Base-by-base conservation (phyloP, 2,888 invertebrate genomes). In the Heliconius ismenius region DNA sequence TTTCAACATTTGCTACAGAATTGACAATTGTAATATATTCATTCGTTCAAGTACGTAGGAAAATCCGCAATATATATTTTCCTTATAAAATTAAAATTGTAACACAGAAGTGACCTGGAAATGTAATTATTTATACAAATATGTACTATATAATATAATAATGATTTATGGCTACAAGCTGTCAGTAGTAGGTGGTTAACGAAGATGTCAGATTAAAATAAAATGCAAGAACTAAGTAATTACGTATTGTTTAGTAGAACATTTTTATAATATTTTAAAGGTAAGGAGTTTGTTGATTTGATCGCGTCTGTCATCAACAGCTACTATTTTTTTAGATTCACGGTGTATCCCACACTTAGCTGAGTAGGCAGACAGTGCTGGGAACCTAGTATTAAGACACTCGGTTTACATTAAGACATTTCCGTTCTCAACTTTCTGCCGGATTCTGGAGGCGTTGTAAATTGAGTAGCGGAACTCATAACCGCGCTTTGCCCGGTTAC, bases 41-140 rank as follows among this genome's bases (percentile, higher is more conserved):
- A n/a, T 58, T n/a, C 21, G 49, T 49, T 49, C 49, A 32, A 7
- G 32, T 32, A 54, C 7, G 9, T 24, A 36, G 15, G 39, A 24
- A 43, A 24, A 67, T 65, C 67, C 24, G 13, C 39, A 24, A 67
- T 39, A 24, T 9, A 67, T 39, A 24, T 67, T 67, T 67, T 43
- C 67, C 67, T 43, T 67, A 39, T 67, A 67, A 67, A 39, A 67
- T 24, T 67, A 43, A 67, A 67, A 67, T 67, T 15, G 15, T 67
- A 24, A 39, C 67, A 24, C 15, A 67, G 24, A 43, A 24, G 13
- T 67, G 39, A 39, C 13, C n/a, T n/a, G 65, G 24, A 67, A 43
- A 67, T 24, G n/a, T n/a, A 24, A 13, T 67, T 39, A 11, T 62
- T 21, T 65, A 65, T n/a, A 36, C 11, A 65, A 65, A 36, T 65